Evolutionary conservation across 2,797 vertebrate genomes (phyloP), one percentile per base, ranked within the genome.

Genomic region (Simalia tracyae): DNA sequence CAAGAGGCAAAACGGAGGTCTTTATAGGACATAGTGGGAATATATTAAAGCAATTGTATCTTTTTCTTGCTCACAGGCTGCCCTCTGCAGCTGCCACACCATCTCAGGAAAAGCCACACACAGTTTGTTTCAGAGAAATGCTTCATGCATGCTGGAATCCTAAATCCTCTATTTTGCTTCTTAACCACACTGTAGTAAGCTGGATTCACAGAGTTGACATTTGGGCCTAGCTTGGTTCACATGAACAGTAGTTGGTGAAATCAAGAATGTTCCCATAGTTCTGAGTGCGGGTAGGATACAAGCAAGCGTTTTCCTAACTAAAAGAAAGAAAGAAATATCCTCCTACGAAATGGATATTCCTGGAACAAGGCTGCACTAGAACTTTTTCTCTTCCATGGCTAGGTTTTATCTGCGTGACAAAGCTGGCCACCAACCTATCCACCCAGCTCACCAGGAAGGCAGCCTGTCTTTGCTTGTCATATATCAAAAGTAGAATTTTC

Each of bases 141-240:
- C 31, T 72, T 36, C n/a, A 36, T 36, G 68, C 6, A 36, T 9
- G 6, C 36, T 72, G 68, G 15, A 36, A 6, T 72, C 15, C 68
- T 15, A 36, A 64, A 91, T 64, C 56, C 72, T 12, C 46, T 50
- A 57, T 92, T 66, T 42, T 36, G 3, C 28, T 91, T 93, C 91
- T 91, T 24, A 81, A 63, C 66, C 56, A 28, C 68, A 2, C 24
- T 84, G 28, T 61, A 91, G 85, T 26, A 36, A 7, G 36, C 8
- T 92, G 72, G 93, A 93, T 26, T 6, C 76, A 87, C 22, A 81
- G 89, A 87, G 93, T 15, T 86, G 31, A 92, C 66, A 92, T 94
- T 93, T 92, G 15, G 46, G 59, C 59, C 57, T 63, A 54, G 28
- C 28, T 81, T 22, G 81, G 19, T 46, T 57, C 24, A 46, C 60